These are phyloP conservation scores for Oxycera nigricornis DNA, from an alignment of 2,888 invertebrate species.

Conservation along the genomic window DNA sequence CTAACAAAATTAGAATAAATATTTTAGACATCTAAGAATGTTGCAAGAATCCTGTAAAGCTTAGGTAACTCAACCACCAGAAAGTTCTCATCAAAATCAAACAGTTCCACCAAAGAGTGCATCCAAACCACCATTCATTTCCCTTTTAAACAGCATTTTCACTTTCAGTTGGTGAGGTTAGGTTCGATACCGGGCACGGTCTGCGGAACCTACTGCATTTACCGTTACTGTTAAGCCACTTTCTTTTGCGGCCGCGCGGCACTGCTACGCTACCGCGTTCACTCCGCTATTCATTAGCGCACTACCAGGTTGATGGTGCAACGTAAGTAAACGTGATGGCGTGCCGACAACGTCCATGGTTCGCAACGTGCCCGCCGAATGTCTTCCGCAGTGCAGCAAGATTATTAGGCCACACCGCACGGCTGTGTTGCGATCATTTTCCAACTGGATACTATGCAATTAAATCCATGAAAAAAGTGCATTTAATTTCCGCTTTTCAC, in stretches of 20 bases:
- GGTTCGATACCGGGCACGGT: not conserved
- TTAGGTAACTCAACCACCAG: not conserved
- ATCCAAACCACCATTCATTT: not conserved
- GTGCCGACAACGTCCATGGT: not conserved
- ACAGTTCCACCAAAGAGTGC: not conserved
- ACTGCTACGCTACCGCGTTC: not conserved
- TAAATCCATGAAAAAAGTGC: not conserved
- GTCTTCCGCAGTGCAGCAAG: slow-evolving; percentile 27
- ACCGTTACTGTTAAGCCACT: not conserved
- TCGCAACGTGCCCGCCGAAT: slow-evolving; percentile 1
- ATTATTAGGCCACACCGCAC: slow-evolving; percentile 29
- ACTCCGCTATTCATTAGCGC: not conserved
- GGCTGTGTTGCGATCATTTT: slow-evolving; percentile 21
- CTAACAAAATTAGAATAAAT: not conserved
- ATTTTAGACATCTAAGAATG: not conserved
- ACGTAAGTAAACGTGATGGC: not conserved
- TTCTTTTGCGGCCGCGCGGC: slow-evolving; percentile 14
- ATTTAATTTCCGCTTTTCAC: slow-evolving; percentile 22
- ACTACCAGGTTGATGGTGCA: not conserved
- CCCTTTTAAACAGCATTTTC: slow-evolving; percentile 18
- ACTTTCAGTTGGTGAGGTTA: slow-evolving; percentile 28
- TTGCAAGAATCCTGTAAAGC: not conserved
- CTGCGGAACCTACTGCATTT: not conserved
- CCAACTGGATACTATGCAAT: slow-evolving; percentile 21
- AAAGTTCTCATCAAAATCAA: too few species aligned